Evolutionary conservation across 1,140 invertebrate species (phyloP).

Genomic region (Chlorops oryzae): DNA sequence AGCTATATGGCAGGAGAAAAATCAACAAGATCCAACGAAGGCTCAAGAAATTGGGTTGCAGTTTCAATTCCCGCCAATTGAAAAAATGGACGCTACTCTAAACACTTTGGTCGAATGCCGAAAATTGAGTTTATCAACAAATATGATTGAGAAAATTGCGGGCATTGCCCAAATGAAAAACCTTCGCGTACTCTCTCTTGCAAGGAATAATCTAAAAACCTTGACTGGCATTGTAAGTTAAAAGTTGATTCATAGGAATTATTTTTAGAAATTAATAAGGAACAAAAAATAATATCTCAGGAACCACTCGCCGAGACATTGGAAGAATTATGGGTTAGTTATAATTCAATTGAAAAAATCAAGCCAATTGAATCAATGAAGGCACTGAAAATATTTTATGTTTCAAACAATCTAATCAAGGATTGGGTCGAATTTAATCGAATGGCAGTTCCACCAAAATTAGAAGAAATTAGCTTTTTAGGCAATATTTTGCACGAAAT

Average conservation of each 20-base stretch:
- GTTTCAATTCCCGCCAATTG: constrained; percentile 75
- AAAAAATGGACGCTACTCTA: constrained; percentile 72
- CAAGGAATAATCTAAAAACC: constrained; percentile 86
- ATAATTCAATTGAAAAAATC: constrained; percentile 88
- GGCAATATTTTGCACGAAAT: constrained; percentile 82
- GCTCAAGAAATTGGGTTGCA: constrained; percentile 70
- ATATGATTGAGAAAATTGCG: constrained; percentile 86
- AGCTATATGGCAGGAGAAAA: constrained; percentile 76
- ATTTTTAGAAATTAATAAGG: neutral
- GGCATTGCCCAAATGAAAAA: constrained; percentile 72
- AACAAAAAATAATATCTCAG: constrained; percentile 47
- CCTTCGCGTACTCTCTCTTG: constrained; percentile 76
- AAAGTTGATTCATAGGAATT: neutral
- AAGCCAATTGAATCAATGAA: constrained; percentile 79
- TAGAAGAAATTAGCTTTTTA: constrained; percentile 72
- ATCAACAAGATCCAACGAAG: constrained; percentile 56
- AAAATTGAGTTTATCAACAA: constrained; percentile 83
- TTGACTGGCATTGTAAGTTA: constrained; percentile 68
- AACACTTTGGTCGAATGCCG: constrained; percentile 60
- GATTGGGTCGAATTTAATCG: constrained; percentile 83
- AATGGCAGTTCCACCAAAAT: constrained; percentile 50
- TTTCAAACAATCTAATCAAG: constrained; percentile 84
- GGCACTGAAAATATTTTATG: constrained; percentile 75
- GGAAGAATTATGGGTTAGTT: constrained; percentile 91
- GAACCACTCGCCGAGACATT: constrained; percentile 80